A percentile compares a stretch with the other conserved stretches of the same genome.
Conservation (phyloP, 2,797 vertebrate genomes). For the Picus viridis region DNA sequence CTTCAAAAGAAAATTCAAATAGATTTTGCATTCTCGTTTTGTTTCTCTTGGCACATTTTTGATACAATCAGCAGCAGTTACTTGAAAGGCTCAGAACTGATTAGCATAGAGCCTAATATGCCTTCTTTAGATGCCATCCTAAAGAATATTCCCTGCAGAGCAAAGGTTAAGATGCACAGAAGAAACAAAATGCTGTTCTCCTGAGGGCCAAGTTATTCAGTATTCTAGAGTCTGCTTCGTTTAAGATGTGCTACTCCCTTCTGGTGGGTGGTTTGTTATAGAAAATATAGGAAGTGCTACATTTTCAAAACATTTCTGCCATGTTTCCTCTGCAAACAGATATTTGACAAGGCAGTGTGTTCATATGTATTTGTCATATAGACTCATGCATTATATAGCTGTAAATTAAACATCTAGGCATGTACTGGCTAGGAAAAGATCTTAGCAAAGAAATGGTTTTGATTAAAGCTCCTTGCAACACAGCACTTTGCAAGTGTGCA, state of each 20-base stretch:
- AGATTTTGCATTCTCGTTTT: conserved; percentile 47
- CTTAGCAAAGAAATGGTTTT: not conserved
- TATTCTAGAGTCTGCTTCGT: conserved; percentile 18
- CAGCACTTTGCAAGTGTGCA: not conserved
- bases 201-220: conserved; percentile 39
- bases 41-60: conserved; percentile 74
- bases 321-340: not conserved
- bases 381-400: not conserved
- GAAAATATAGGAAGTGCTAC: not conserved
- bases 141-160: conserved; percentile 63
- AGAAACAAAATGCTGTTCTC: conserved; percentile 45
- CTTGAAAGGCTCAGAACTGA: conserved; percentile 65
- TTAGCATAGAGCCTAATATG: conserved; percentile 71
- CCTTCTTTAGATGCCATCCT: conserved; percentile 56
- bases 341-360: not conserved
- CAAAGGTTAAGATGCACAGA: conserved; percentile 59
- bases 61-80: conserved; percentile 70
- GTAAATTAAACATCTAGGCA: not conserved
- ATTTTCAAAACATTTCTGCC: not conserved
- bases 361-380: not conserved
- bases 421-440: not conserved
- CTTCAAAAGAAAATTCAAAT: conserved; percentile 74
- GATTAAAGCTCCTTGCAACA: not conserved
- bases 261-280: conserved; percentile 27
- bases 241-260: not conserved